A percentile compares a stretch with the other conserved stretches of the same genome.
These are phyloP conservation scores for Zaprionus davidi DNA, from an alignment of 1,140 invertebrate species.

Conservation along the genomic window DNA sequence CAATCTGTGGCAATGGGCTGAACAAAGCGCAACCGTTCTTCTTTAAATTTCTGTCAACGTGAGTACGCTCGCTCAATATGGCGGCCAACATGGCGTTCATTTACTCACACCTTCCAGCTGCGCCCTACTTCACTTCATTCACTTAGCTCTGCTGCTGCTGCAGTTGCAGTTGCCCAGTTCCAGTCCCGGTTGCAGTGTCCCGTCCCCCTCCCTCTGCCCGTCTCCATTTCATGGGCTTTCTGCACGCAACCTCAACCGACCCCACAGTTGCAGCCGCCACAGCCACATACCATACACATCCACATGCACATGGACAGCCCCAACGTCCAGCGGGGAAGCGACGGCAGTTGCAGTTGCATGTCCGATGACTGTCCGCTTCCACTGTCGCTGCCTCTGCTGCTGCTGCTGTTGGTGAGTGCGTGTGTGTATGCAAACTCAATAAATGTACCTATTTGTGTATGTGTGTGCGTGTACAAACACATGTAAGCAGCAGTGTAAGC, in stretches of 20 bases:
- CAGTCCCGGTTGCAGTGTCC: neutral
- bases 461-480: constrained; percentile 20
- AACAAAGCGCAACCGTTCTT: constrained; percentile 70
- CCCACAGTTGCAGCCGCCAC: neutral
- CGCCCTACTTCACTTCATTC: constrained; percentile 30
- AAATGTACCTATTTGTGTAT: constrained; percentile 27
- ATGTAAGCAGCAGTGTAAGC: constrained; percentile 17
- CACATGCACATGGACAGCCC: constrained; percentile 6
- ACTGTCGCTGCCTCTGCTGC: constrained; percentile 38
- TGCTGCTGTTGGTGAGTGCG: constrained; percentile 30
- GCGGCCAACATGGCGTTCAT: constrained; percentile 81
- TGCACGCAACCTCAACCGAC: constrained; percentile 62
- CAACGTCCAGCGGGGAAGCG: constrained; percentile 65
- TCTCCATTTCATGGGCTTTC: constrained; percentile 77
- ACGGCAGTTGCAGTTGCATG: constrained; percentile 47
- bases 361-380: constrained; percentile 38
- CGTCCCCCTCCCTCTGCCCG: neutral
- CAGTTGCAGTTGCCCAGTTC: constrained; percentile 38
- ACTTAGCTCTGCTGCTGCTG: constrained; percentile 20
- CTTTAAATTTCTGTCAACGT: constrained; percentile 77
- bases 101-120: constrained; percentile 65
- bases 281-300: constrained; percentile 11
- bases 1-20: constrained; percentile 63
- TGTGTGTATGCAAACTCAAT: constrained; percentile 36
- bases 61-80: constrained; percentile 73